Evolutionary conservation across 2,113 vertebrate species (phyloP).

Genomic region (Anolis sagrei): DNA sequence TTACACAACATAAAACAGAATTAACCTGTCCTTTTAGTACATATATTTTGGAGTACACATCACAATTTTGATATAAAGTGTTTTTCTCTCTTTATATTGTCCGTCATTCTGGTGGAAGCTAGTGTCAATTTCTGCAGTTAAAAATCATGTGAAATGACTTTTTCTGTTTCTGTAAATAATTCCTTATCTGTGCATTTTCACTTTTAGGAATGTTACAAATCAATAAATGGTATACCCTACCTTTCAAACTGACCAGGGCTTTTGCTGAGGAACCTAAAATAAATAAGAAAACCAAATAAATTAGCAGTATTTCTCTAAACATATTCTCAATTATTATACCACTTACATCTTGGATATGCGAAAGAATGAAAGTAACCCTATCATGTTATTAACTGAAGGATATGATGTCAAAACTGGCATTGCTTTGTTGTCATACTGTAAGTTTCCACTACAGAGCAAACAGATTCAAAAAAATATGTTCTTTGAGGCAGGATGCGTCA

Average conservation of each 20-base stretch:
- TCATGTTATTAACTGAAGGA: background rate
- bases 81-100: background rate
- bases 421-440: too few species aligned
- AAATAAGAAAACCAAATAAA: slow-evolving; percentile 55
- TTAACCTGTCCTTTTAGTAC: background rate
- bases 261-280: slow-evolving; percentile 95
- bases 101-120: background rate
- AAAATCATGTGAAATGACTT: background rate
- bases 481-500: background rate
- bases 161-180: background rate
- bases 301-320: slow-evolving; percentile 57
- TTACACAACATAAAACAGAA: background rate
- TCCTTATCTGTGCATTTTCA: background rate
- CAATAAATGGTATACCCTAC: slow-evolving; percentile 76
- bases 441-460: background rate
- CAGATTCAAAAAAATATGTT: background rate
- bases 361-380: background rate
- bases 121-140: background rate
- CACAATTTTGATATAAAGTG: background rate
- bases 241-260: slow-evolving; percentile 98
- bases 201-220: background rate
- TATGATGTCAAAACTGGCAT: background rate
- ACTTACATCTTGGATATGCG: slow-evolving; percentile 33
- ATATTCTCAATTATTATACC: slow-evolving; percentile 10
- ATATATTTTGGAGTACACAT: background rate